Evolutionary conservation across 2,888 invertebrate genomes (phyloP).

Genomic region (Athalia cordata): DNA sequence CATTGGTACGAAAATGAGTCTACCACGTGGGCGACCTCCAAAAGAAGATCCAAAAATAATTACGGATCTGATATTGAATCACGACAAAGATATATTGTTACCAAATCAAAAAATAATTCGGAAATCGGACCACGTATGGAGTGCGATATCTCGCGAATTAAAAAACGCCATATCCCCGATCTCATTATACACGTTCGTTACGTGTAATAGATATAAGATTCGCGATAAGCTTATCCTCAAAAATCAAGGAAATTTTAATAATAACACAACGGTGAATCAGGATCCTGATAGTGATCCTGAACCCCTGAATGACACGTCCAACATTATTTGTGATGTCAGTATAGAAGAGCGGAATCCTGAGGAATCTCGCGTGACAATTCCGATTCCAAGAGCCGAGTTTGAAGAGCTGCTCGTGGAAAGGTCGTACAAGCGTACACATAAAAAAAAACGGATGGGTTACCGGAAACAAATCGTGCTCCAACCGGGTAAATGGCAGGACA

Average conservation of each 20-base stretch:
- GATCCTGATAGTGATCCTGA: background rate
- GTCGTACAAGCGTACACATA: background rate
- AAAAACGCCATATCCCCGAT: background rate
- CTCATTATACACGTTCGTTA: background rate
- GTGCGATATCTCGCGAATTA: background rate
- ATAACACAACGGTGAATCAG: background rate
- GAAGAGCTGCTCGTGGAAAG: background rate
- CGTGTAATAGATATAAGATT: constrained; percentile 1
- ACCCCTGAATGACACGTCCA: background rate
- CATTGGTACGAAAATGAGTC: constrained; percentile 7
- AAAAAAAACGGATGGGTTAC: constrained; percentile 2
- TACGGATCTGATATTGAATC: constrained; percentile 4
- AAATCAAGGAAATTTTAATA: background rate
- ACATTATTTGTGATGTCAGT: background rate
- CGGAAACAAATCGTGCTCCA: constrained; percentile 32
- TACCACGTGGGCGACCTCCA: constrained; percentile 12
- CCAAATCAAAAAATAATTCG: background rate
- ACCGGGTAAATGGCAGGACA: constrained; percentile 43
- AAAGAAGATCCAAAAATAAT: constrained; percentile 15
- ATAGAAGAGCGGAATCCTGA: background rate
- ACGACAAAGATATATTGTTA: constrained; percentile 6
- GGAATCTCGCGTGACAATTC: background rate
- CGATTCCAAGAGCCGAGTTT: background rate
- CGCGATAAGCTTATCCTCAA: background rate
- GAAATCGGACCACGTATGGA: background rate